Base-by-base conservation (phyloP, 2,888 invertebrate species). In the Drosophila borealis region DNA sequence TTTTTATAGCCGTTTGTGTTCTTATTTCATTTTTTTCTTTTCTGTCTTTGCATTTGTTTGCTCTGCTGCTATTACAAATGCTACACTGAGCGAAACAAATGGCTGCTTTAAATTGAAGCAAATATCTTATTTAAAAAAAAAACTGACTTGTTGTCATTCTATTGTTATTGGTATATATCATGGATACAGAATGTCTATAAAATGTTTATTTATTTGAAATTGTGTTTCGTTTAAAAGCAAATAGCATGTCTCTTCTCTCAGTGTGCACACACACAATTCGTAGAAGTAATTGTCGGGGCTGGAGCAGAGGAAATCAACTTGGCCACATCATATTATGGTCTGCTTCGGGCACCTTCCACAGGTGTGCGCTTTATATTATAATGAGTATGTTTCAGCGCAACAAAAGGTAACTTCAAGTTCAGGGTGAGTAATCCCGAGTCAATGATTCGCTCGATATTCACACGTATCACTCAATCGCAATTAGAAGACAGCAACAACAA, bases 401-500 rank as follows among this genome's bases (percentile, higher is more conserved):
- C 56, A 71, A 60, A 55, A 55, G 33, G 37, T 14, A 39, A 41
- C 29, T 42, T 45, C 85, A 89, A 84, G 89, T 84, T 84, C 85
- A 87, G 85, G 85, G 84, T 84, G 84, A 84, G 61, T 89, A 78
- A 81, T 66, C 67, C 64, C 50, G 62, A 74, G 66, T 69, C 62
- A 62, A 39, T 55, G 83, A 75, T 41, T 75, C 64, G 59, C 21
- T 21, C 41, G 41, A 64, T 55, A 78, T 74, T 62, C 70, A 57
- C 53, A 70, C 39, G 49, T 25, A 54, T 57, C 34, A 46, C 29
- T 49, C 50, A 48, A 60, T 36, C 50, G 36, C 55, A 50, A 74
- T 72, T 70, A 53, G 39, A 67, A 48, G 60, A 51, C 41, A 57
- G 67, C 53, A 59, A 68, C 65, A 53, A 36, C 13, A 36, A 71